phyloP scores from a whole-genome alignment of 2,113 vertebrate species.

The Promerops cafer region DNA sequence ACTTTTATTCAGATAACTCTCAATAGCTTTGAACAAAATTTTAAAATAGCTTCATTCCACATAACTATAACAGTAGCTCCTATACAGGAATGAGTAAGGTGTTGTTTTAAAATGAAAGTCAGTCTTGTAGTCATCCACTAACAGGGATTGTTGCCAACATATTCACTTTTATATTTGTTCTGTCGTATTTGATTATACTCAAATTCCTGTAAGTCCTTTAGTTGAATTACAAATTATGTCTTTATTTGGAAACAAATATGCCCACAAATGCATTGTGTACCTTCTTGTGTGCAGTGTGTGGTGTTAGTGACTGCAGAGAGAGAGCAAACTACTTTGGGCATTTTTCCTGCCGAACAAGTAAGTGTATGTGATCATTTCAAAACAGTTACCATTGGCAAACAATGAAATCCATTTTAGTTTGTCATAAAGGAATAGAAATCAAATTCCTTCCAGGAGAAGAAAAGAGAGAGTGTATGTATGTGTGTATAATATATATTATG shows the following conservation, averaged over 20 bases:
- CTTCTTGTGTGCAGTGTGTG: background rate
- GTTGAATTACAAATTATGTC: slow-evolving; percentile 39
- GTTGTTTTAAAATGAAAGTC: slow-evolving; percentile 17
- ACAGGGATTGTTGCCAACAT: background rate
- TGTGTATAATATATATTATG: background rate
- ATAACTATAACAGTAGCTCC: background rate
- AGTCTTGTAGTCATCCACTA: background rate
- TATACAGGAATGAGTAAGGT: background rate
- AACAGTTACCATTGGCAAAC: background rate
- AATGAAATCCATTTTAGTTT: background rate
- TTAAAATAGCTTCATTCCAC: background rate
- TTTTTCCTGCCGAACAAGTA: background rate
- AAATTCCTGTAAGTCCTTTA: background rate
- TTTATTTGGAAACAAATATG: slow-evolving; percentile 42
- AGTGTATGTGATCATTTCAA: background rate
- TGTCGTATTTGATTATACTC: slow-evolving; percentile 23
- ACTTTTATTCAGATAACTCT: background rate
- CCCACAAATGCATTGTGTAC: background rate
- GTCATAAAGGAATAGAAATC: background rate
- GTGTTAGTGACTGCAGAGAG: background rate
- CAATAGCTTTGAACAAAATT: background rate
- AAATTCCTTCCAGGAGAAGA: background rate
- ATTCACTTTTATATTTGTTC: background rate
- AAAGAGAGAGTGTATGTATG: background rate
- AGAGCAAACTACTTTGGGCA: background rate